Conservation (phyloP, 1,140 invertebrate genomes). For the Dreissena rostriformis region DNA sequence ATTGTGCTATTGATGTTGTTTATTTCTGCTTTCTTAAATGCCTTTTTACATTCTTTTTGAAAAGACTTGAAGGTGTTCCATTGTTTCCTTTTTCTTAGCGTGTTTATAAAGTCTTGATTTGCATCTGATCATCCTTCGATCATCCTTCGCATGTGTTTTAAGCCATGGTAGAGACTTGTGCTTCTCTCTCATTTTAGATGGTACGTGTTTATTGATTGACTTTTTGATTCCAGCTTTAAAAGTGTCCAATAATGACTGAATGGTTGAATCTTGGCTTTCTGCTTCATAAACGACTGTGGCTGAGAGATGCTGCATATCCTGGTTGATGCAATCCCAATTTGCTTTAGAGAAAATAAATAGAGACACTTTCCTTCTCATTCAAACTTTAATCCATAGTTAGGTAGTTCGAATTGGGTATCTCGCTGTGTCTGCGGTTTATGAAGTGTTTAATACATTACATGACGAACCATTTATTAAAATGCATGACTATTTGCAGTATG, state of each 20-base stretch:
- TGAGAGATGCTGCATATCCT: constrained; percentile 17
- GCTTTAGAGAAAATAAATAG: constrained; percentile 49
- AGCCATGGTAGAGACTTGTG: constrained; percentile 28
- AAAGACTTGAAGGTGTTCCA: too few species aligned
- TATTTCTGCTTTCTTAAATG: constrained; percentile 48
- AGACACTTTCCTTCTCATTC: too few species aligned
- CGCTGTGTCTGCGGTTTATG: too few species aligned
- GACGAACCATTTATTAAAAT: too few species aligned
- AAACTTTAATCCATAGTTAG: too few species aligned
- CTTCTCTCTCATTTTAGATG: constrained; percentile 40
- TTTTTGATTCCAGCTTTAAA: constrained; percentile 14
- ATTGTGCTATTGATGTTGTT: constrained; percentile 38
- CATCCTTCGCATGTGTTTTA: constrained; percentile 23
- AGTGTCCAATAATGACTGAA: constrained; percentile 17
- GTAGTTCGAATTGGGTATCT: too few species aligned
- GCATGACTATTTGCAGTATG: too few species aligned
- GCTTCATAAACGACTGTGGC: constrained; percentile 2
- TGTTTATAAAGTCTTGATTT: constrained; percentile 39
- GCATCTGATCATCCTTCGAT: constrained; percentile 2
- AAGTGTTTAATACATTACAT: too few species aligned
- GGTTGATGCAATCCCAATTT: constrained; percentile 44
- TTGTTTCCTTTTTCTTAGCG: constrained; percentile 10
- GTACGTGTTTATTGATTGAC: constrained; percentile 6
- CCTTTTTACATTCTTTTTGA: too few species aligned
- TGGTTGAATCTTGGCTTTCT: not conserved